Base-by-base conservation (phyloP, 2,888 invertebrate species). In the Aporophyla nigra region DNA sequence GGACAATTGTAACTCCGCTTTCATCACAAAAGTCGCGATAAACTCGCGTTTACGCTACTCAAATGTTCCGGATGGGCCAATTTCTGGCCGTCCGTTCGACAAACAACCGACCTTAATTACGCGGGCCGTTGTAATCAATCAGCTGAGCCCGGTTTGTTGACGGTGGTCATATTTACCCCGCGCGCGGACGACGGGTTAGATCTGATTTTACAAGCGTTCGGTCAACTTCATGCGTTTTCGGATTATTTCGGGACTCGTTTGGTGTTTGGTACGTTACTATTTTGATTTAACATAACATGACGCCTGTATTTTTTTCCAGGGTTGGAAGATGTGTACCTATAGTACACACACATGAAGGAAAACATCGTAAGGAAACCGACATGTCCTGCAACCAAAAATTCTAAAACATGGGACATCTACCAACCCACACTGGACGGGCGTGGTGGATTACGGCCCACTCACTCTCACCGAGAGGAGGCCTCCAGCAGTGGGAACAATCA, bases 31-130 rank as follows among this genome's bases (percentile, higher is more conserved):
- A 71, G 27, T 78, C 62, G 75, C 67, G 75, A 86, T 84, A 84
- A 83, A 84, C 74, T 83, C 71, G 54, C 78, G 68, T 82, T 84
- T 82, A 86, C 65, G 71, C 73, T 58, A 63, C 70, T 72, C 74
- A 85, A 85, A 78, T 54, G 75, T 54, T 74, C 76, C 77, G 85
- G 85, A 85, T 78, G 82, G 81, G 75, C 80, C 85, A 82, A 86
- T 86, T 86, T 62, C 78, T 80, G 80, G 78, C 79, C 79, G 78
- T 74, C 83, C 86, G 83, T 82, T 85, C 83, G 65, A 79, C 89
- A 88, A 90, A 91, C 89, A 89, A 62, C 68, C 85, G 89, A 83
- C 89, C 91, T 91, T 92, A 93, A 93, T 92, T 92, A 92, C 89
- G 58, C 51, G 83, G 71, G 54, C 85, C 82, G 80, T 81, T 86